A percentile compares a stretch with the other conserved stretches of the same genome.
phyloP scores from a whole-genome alignment of 2,113 vertebrate genomes.

The Poecile atricapillus region DNA sequence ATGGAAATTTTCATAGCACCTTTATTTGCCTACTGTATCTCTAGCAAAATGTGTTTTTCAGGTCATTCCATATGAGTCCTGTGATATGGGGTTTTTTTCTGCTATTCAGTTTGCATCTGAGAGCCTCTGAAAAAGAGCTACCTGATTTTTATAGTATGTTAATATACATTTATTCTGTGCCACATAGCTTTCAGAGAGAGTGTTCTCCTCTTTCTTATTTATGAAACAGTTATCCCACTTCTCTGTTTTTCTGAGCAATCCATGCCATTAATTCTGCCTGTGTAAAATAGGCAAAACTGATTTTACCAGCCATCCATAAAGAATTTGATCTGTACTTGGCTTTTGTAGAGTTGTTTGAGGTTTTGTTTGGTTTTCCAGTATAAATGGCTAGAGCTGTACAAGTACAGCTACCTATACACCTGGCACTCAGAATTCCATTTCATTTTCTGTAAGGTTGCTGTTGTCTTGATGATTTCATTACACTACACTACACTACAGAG shows the following conservation, averaged over 20 bases:
- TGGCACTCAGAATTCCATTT: not conserved
- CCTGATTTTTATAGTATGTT: not conserved
- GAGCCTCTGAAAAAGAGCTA: not conserved
- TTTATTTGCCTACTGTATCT: not conserved
- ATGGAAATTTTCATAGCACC: not conserved
- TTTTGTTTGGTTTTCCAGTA: not conserved
- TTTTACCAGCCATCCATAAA: not conserved
- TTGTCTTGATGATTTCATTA: not conserved
- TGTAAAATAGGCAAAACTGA: not conserved
- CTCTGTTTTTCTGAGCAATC: not conserved
- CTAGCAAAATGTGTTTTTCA: not conserved
- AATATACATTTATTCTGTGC: not conserved
- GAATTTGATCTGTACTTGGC: not conserved
- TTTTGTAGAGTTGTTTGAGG: not conserved
- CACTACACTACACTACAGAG: not conserved
- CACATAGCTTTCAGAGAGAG: not conserved
- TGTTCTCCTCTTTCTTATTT: not conserved
- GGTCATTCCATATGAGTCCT: not conserved
- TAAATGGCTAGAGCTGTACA: not conserved
- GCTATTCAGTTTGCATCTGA: not conserved
- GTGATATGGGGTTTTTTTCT: not conserved
- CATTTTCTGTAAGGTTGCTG: not conserved
- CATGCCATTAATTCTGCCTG: not conserved
- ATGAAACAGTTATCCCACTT: not conserved
- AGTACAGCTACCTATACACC: not conserved